phyloP scores from a whole-genome alignment of 2,797 vertebrate genomes.

The Sitta carolinensis region DNA sequence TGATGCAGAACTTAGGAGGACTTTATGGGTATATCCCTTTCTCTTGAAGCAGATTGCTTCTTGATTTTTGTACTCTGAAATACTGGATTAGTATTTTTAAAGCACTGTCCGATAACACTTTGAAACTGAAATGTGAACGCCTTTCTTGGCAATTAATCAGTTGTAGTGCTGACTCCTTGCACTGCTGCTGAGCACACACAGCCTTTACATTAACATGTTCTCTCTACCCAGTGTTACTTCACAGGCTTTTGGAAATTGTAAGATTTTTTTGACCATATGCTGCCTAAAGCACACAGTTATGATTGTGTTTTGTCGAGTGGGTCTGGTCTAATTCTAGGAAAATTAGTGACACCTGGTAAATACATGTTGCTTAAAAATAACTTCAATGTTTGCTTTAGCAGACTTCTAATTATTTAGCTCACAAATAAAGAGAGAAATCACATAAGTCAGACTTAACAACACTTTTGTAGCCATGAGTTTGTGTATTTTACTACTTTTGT shows the following conservation, averaged over 20 bases:
- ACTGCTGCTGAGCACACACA: neutral
- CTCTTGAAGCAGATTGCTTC: conserved; percentile 45
- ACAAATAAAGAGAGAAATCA: neutral
- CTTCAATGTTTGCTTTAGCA: neutral
- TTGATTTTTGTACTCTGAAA: neutral
- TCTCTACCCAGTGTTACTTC: neutral
- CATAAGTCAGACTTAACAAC: neutral
- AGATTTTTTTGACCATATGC: neutral
- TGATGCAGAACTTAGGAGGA: conserved; percentile 95
- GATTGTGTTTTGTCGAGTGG: neutral
- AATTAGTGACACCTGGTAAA: neutral
- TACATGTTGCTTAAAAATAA: neutral
- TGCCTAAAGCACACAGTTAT: neutral
- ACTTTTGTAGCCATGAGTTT: neutral
- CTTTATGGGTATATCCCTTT: conserved; percentile 89
- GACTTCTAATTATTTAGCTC: neutral
- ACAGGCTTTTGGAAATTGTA: conserved; percentile 1
- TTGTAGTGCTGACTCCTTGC: neutral
- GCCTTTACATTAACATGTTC: neutral
- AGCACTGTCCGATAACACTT: neutral
- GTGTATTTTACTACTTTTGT: neutral
- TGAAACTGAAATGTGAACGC: neutral
- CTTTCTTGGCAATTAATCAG: neutral
- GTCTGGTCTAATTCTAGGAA: neutral
- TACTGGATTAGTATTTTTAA: conserved; percentile 25